Percentiles rank a stretch among this genome's conserved stretches.
These are phyloP conservation scores for Enhydra lutris DNA, from an alignment of 2,113 vertebrate genomes.

Conservation along the genomic window DNA sequence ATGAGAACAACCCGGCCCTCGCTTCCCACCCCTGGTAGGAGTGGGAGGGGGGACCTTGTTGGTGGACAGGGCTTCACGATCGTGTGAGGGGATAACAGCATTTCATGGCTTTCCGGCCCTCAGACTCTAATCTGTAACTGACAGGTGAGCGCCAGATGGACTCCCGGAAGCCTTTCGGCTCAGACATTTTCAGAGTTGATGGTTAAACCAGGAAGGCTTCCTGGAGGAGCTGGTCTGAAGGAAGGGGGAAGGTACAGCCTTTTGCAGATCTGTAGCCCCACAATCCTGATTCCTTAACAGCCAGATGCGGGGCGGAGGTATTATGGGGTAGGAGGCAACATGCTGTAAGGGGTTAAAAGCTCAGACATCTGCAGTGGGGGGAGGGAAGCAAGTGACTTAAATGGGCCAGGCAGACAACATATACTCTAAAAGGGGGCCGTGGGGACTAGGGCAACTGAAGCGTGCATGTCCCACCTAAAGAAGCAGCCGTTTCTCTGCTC, in stretches of 20 bases:
- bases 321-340: no score
- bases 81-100: rapidly evolving
- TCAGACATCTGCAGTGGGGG: background rate
- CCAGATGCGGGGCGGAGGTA: background rate
- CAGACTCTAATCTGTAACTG: background rate
- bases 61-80: background rate
- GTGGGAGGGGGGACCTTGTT: background rate
- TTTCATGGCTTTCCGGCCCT: background rate
- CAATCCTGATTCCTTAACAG: background rate
- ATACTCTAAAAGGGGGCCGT: background rate
- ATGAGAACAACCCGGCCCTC: background rate
- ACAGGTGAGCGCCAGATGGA: background rate
- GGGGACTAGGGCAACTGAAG: background rate
- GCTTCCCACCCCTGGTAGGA: background rate
- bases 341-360: background rate
- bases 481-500: background rate
- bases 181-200: background rate
- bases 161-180: background rate
- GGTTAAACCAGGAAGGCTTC: background rate
- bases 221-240: background rate
- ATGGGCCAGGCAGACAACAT: background rate
- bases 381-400: background rate
- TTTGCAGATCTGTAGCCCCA: background rate
- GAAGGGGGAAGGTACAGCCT: background rate
- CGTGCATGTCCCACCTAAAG: rapidly evolving